Evolutionary conservation across 1,140 invertebrate species (phyloP), one percentile per base, ranked within the genome.

Genomic region (Choristoneura fumiferana): DNA sequence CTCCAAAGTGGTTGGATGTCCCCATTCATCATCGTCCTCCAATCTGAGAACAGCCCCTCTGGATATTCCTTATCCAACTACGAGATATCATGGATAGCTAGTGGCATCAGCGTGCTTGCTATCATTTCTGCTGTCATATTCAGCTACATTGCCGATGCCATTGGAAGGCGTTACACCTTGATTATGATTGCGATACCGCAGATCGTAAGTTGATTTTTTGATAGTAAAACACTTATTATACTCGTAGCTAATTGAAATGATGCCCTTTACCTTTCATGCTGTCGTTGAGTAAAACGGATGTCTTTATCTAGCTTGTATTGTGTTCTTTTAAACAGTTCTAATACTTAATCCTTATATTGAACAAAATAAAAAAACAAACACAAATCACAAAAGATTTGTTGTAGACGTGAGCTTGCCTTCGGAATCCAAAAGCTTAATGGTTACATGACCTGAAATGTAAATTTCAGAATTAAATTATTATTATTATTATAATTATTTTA

Each of bases 1-100:
- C 72, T 78, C 12, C 76, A 85, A 35, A 40, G 87, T 0, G 91
- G 91, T n/a, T 92, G 91, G 91, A 63, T 83, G 1, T 90, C 91
- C 0, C 90, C 91, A 0, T 73, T 87, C 45, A 73, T 81, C 13
- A 87, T 86, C 0, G 58, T 74, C 12, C 55, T 92, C 0, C 73
- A 81, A 40, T 77, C 78, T 0, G 35, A 71, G 0, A n/a, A 73
- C 13, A 73, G 78, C 0, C 88, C 89, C 0, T 62, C 89, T 0
- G 87, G 82, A 3, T 52, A n/a, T 0, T 78, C 84, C 0, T 68
- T 92, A 38, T 84, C 87, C 0, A 73, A 84, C 8, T 76, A 85
- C 3, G 78, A 71, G 8, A 69, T 86, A 4, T 88, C 89, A 0
- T 89, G 84, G 86, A 62, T 91, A 10, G 85, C 77, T 0, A 84